Evolutionary conservation across 2,113 vertebrate species (phyloP), one percentile per base, ranked within the genome.

Genomic region (Cryptomyrus ogoouensis): DNA sequence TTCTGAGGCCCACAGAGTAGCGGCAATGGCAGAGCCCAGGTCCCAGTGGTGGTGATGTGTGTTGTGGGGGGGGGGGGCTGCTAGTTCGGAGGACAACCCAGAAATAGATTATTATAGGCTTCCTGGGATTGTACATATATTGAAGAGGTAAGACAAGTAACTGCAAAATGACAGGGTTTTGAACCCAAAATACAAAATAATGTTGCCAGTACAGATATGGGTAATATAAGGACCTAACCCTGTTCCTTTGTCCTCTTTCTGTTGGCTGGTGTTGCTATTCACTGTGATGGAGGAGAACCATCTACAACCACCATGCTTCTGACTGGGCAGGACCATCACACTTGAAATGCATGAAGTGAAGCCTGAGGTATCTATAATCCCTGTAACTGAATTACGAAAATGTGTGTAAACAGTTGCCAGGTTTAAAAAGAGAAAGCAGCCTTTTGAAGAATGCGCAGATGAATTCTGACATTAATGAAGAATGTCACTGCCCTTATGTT

Each of bases 1-100:
- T 91, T 91, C 91, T 86, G 77, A 92, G 91, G 92, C 93, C 74
- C 93, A 91, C 88, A 91, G 91, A 35, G 86, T 42, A 85, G 89
- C 91, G 27, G 5, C 85, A 88, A 53, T 89, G 90, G 88, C 90
- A 91, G 85, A 47, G 1, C n/a, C 27, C n/a, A 21, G 9, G 50
- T 39, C 85, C 84, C 46, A 86, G 12, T 49, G 84, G 13, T 17
- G 47, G 24, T 44, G 74, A 80, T 80, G 74, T 80, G 35, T 80
- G 74, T 42, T 35, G 3, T 5, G 85, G 27, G 5, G 84, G 84
- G 46, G 46, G 24, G 31, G 49, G 31, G 47, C 24, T 12, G 46
- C n/a, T 77, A 39, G 46, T 49, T 27, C 24, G 12, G 83, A 86
- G 83, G 47, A 86, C 10, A 86, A 47, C 24, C 21, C 44, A 27